Evolutionary conservation across 2,888 invertebrate species (phyloP).

Genomic region (Synanthedon tipuliformis): DNA sequence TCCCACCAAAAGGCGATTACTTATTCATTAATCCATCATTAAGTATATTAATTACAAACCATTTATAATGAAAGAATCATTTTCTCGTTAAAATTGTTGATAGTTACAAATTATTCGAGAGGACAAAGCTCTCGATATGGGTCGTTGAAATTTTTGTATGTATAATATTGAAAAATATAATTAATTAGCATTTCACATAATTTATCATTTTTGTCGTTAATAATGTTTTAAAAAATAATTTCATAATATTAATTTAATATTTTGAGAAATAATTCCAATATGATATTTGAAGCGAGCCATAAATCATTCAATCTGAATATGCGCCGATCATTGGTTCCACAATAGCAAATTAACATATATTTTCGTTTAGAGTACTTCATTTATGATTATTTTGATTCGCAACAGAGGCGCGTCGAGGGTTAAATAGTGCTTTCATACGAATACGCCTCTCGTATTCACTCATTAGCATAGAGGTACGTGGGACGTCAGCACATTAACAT

Average conservation of each 20-base stretch:
- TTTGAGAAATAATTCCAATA: no score
- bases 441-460: constrained; percentile 33
- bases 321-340: neutral
- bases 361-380: constrained; percentile 2
- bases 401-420: constrained; percentile 20
- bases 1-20: neutral
- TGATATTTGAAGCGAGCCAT: neutral
- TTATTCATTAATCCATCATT: neutral
- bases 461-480: constrained; percentile 45
- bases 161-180: no score
- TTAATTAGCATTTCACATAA: no score
- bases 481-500: constrained; percentile 40
- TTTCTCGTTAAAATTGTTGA: neutral
- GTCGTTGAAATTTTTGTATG: no score
- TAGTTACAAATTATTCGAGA: neutral
- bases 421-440: constrained; percentile 38
- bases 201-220: no score
- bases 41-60: neutral
- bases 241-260: no score
- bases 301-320: neutral
- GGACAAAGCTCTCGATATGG: neutral
- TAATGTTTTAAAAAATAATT: no score
- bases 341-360: constrained; percentile 1
- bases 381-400: constrained; percentile 15
- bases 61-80: neutral